A percentile compares a stretch with the other conserved stretches of the same genome.
phyloP scores from a whole-genome alignment of 2,888 invertebrate species.

The Salticus scenicus region DNA sequence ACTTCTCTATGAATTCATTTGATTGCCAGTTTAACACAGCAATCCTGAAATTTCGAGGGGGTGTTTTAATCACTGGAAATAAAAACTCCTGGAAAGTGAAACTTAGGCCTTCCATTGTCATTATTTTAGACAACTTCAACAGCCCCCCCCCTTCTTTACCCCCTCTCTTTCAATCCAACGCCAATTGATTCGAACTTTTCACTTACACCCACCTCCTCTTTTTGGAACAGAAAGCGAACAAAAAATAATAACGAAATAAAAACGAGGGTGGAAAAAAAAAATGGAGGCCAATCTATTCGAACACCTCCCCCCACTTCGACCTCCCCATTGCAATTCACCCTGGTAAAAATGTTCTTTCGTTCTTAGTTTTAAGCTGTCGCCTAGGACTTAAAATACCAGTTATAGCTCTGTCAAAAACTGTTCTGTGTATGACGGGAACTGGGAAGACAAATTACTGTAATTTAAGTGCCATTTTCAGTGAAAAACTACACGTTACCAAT shows the following conservation, averaged over 20 bases:
- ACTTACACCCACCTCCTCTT: constrained; percentile 32
- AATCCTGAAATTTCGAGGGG: constrained; percentile 16
- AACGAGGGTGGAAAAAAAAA: not conserved
- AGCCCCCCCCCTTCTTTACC: not conserved
- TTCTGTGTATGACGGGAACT: constrained; percentile 55
- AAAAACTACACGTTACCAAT: constrained; percentile 70
- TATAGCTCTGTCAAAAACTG: constrained; percentile 64
- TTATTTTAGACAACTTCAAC: constrained; percentile 38
- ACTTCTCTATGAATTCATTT: not conserved
- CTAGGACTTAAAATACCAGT: constrained; percentile 60
- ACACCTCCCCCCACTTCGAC: constrained; percentile 45
- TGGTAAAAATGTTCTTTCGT: constrained; percentile 63
- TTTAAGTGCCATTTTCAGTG: constrained; percentile 70
- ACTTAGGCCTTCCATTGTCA: constrained; percentile 34
- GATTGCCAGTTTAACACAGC: constrained; percentile 12
- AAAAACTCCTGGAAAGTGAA: constrained; percentile 23
- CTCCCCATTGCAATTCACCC: constrained; percentile 57
- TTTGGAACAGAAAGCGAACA: constrained; percentile 7
- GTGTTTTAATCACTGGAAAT: constrained; percentile 21
- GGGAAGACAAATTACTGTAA: constrained; percentile 69
- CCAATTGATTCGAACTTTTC: constrained; percentile 61
- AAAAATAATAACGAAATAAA: constrained; percentile 35
- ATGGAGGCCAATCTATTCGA: constrained; percentile 52
- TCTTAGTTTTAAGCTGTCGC: constrained; percentile 62
- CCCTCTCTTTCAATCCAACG: constrained; percentile 22